Conservation (phyloP, 2,888 invertebrate genomes). For the Dasypolia templi region DNA sequence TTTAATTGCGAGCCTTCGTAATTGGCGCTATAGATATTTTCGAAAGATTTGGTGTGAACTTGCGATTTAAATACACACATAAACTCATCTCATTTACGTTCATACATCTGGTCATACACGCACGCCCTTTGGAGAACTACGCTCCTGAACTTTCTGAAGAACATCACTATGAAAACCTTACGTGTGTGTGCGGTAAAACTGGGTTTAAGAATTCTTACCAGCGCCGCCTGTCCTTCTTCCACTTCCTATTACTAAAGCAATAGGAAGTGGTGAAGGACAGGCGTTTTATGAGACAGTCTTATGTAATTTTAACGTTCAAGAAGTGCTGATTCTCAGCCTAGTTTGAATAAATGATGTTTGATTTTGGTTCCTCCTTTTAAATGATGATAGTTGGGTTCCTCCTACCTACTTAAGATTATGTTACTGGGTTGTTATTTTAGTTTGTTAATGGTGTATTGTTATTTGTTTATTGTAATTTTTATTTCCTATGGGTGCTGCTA, state of each 20-base stretch:
- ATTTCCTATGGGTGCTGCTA: not conserved
- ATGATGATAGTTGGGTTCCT: not conserved
- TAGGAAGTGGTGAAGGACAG: not conserved
- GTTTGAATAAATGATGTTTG: not conserved
- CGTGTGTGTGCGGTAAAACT: not conserved
- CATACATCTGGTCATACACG: no score
- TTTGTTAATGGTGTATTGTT: not conserved
- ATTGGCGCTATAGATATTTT: conserved; percentile 63
- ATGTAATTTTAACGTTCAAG: not conserved
- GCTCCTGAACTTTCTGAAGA: no score
- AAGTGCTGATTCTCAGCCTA: no score
- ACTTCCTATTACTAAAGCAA: no score
- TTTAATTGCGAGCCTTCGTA: conserved; percentile 64
- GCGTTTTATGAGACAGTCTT: not conserved
- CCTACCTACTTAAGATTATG: not conserved
- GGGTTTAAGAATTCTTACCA: not conserved
- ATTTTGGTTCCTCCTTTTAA: not conserved
- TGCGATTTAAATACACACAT: no score
- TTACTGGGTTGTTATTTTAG: not conserved
- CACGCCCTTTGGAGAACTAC: no score
- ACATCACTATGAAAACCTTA: no score
- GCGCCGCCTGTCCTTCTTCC: no score
- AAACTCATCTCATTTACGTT: no score
- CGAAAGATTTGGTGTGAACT: conserved; percentile 1
- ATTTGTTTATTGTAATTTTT: not conserved